phyloP scores from a whole-genome alignment of 2,797 vertebrate genomes.

The Podargus strigoides region DNA sequence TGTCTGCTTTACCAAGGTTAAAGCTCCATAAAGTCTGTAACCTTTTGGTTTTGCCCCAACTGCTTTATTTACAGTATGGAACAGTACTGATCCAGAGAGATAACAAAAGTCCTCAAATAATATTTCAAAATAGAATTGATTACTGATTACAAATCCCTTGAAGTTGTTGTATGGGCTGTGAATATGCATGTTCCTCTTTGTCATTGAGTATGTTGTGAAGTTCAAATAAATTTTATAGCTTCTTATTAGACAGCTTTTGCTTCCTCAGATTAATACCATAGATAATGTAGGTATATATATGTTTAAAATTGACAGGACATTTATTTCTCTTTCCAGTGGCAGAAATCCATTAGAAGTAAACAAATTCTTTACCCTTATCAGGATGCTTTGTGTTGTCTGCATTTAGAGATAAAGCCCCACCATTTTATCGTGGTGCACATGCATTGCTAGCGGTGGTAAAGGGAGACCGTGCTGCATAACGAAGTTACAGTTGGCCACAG shows the following conservation, averaged over 20 bases:
- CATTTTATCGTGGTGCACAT: background rate
- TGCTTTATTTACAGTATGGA: background rate
- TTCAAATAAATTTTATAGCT: background rate
- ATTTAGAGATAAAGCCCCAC: background rate
- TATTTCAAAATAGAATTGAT: background rate
- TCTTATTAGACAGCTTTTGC: background rate
- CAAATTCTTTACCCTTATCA: slow-evolving; percentile 32
- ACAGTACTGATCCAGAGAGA: background rate
- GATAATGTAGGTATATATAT: background rate
- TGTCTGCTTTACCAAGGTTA: background rate
- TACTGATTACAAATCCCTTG: background rate
- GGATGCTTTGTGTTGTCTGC: background rate
- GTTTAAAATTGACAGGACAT: background rate
- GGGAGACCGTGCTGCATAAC: background rate
- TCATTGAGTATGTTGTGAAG: background rate
- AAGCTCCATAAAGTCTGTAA: background rate
- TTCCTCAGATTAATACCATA: background rate
- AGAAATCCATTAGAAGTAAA: slow-evolving; percentile 37
- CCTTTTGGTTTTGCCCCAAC: background rate
- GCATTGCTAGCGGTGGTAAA: background rate
- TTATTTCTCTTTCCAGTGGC: slow-evolving; percentile 17
- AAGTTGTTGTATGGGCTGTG: background rate
- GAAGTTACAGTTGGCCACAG: background rate
- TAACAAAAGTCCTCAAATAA: background rate
- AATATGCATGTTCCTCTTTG: background rate